These are phyloP conservation scores for Junonia oenone DNA, from an alignment of 2,888 invertebrate species.

Conservation along the genomic window DNA sequence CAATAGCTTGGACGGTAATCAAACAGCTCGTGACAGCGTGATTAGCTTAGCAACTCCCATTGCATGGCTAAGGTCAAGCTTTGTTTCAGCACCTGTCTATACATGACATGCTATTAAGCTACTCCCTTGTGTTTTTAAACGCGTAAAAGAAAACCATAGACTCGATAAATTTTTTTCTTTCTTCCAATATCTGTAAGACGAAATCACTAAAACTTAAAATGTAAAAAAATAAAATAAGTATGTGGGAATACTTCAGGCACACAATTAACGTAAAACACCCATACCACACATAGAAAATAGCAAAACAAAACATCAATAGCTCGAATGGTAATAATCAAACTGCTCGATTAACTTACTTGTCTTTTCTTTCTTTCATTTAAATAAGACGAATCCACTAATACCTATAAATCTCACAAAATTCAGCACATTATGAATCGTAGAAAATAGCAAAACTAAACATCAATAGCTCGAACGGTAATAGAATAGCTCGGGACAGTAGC, in stretches of 20 bases:
- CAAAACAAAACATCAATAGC: not conserved
- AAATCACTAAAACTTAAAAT: too few relatives aligned
- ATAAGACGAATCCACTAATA: too few relatives aligned
- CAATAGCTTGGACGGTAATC: constrained; percentile 9
- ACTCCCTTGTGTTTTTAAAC: constrained; percentile 10
- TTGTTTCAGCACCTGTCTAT: constrained; percentile 12
- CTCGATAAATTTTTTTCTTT: too few relatives aligned
- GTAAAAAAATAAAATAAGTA: too few relatives aligned
- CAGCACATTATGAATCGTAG: too few relatives aligned
- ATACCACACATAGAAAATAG: not conserved
- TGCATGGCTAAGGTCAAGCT: not conserved
- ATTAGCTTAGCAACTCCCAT: constrained; percentile 4
- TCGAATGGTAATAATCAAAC: not conserved
- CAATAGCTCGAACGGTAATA: not conserved
- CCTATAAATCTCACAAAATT: too few relatives aligned
- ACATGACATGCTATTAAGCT: constrained; percentile 18
- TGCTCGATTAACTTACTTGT: too few relatives aligned
- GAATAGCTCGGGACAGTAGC: constrained; percentile 17
- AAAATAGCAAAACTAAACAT: not conserved
- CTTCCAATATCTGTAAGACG: too few relatives aligned
- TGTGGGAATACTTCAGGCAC: too few relatives aligned
- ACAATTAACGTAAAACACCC: too few relatives aligned
- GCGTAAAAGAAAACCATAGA: too few relatives aligned
- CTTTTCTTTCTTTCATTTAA: too few relatives aligned
- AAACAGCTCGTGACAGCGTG: constrained; percentile 17